Percentiles rank a stretch among this genome's conserved stretches.
Evolutionary conservation across 2,888 invertebrate genomes (phyloP).

Genomic region (Rhamnusium bicolor): DNA sequence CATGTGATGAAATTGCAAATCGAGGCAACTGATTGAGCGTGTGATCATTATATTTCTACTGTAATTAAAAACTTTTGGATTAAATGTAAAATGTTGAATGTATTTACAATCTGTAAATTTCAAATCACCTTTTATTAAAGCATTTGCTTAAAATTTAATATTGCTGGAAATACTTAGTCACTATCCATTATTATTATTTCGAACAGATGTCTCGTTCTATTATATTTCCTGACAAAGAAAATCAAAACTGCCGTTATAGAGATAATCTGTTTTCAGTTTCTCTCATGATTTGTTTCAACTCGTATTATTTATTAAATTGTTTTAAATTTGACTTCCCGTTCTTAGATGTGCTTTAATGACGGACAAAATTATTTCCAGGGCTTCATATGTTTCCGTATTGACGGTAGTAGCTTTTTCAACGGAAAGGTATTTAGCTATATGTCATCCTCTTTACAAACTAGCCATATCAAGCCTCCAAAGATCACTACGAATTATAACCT

Average conservation of each 20-base stretch:
- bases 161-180: no score
- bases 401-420: slow-evolving; percentile 94
- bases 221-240: neutral
- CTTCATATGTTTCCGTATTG: slow-evolving; percentile 91
- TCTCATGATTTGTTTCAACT: neutral
- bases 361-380: slow-evolving; percentile 74
- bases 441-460: slow-evolving; percentile 88
- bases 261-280: neutral
- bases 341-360: neutral
- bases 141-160: no score
- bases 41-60: no score
- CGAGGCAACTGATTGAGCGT: no score
- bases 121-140: no score
- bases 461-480: slow-evolving; percentile 87
- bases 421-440: slow-evolving; percentile 93
- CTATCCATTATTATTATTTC: no score
- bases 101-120: no score
- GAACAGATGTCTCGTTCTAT: no score
- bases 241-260: neutral
- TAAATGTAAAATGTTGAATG: no score
- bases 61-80: no score
- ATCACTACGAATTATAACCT: slow-evolving; percentile 85
- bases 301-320: no score
- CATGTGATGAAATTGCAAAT: no score
- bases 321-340: neutral